These are phyloP conservation scores for Tautogolabrus adspersus DNA, from an alignment of 2,113 vertebrate species.

Conservation along the genomic window DNA sequence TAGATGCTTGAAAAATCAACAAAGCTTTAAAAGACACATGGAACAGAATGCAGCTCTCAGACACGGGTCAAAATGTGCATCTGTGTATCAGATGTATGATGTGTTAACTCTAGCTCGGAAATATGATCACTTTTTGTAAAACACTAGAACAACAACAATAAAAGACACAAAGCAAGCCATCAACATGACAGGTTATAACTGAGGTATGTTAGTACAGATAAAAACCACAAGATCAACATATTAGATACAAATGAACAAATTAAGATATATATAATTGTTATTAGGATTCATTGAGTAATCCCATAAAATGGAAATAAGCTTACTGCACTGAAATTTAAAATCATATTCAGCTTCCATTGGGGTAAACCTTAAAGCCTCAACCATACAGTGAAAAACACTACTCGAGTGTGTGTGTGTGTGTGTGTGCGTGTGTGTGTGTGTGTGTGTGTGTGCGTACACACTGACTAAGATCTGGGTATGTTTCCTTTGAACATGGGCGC, in stretches of 20 bases:
- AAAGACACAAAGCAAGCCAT: too few relatives aligned
- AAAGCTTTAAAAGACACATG: slow-evolving; percentile 36
- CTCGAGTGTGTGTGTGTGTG: not conserved
- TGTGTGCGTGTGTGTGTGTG: not conserved
- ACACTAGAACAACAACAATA: too few relatives aligned
- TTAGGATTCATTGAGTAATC: too few relatives aligned
- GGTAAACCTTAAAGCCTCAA: not conserved
- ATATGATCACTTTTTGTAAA: too few relatives aligned
- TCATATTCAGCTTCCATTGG: not conserved
- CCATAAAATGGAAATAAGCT: not conserved
- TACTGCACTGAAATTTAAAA: not conserved
- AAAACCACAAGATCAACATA: too few relatives aligned
- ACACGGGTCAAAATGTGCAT: slow-evolving; percentile 5
- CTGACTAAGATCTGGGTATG: slow-evolving; percentile 14
- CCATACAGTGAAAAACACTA: slow-evolving; percentile 3
- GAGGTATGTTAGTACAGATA: too few relatives aligned
- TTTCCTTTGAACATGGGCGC: slow-evolving; percentile 15
- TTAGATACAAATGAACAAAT: too few relatives aligned
- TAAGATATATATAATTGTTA: too few relatives aligned
- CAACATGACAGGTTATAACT: too few relatives aligned
- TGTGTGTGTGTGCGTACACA: not conserved
- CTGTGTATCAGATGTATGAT: not conserved
- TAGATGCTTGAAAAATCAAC: slow-evolving; percentile 64
- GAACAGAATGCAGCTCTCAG: slow-evolving; percentile 19
- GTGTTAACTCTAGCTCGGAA: not conserved